These are phyloP conservation scores for Pitangus sulphuratus DNA, from an alignment of 2,797 vertebrate genomes.

Conservation along the genomic window DNA sequence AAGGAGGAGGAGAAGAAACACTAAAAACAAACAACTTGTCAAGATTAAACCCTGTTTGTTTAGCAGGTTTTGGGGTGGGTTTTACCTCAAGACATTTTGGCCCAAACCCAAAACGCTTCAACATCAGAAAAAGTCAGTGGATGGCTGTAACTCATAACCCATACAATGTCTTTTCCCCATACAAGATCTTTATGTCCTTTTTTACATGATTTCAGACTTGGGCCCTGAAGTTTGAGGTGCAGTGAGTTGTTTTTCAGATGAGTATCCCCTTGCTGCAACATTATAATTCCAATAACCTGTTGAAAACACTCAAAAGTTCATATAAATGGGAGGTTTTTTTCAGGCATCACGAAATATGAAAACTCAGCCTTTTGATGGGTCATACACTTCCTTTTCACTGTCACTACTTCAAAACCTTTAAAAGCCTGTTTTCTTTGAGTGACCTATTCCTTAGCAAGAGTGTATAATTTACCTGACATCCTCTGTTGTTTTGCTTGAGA, in stretches of 20 bases:
- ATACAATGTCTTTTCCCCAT: neutral
- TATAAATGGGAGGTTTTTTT: neutral
- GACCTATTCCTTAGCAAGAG: neutral
- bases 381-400: neutral
- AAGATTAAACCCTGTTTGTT: neutral
- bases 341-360: neutral
- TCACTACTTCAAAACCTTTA: neutral
- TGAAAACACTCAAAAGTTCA: neutral
- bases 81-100: neutral
- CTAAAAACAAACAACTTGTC: neutral
- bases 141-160: neutral
- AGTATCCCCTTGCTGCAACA: neutral
- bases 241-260: neutral
- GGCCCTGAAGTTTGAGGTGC: neutral
- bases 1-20: neutral
- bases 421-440: neutral
- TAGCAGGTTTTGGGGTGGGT: neutral
- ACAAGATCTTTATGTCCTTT: neutral
- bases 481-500: neutral
- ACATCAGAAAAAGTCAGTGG: accelerated
- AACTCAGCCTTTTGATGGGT: neutral
- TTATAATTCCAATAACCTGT: neutral
- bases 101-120: neutral
- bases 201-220: neutral
- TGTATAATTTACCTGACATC: neutral